Evolutionary conservation across 2,888 invertebrate species (phyloP).

Genomic region (Nomada fabriciana): DNA sequence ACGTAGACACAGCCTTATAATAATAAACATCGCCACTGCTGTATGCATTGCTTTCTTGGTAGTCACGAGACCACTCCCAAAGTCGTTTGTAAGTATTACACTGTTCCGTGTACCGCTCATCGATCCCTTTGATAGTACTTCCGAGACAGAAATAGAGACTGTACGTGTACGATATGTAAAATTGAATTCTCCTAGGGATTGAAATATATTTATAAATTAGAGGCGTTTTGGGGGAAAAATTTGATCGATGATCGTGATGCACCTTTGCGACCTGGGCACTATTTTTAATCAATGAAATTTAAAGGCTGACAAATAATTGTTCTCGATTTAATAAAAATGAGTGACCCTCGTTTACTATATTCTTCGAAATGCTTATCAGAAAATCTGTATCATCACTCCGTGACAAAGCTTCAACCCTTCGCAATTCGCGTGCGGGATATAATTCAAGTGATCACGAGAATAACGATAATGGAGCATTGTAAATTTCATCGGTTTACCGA

Average conservation of each 20-base stretch:
- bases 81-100: constrained; percentile 61
- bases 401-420: constrained; percentile 5
- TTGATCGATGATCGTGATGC: background rate
- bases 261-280: background rate
- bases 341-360: background rate
- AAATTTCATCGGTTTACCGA: constrained; percentile 36
- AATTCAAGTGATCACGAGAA: constrained; percentile 13
- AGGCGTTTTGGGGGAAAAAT: background rate
- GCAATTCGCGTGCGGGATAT: constrained; percentile 28
- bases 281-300: background rate
- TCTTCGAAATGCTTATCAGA: constrained; percentile 4
- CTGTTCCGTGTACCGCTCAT: constrained; percentile 37
- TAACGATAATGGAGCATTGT: constrained; percentile 17
- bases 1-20: constrained; percentile 66
- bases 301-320: background rate
- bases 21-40: constrained; percentile 72
- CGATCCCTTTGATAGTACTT: constrained; percentile 39
- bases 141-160: constrained; percentile 3
- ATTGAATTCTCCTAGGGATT: background rate
- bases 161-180: too few relatives aligned
- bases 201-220: background rate
- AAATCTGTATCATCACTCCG: constrained; percentile 2
- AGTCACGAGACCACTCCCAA: constrained; percentile 66
- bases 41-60: constrained; percentile 67
- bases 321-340: background rate